Conservation (phyloP, 1,140 invertebrate genomes). For the Drosophila leontia region DNA sequence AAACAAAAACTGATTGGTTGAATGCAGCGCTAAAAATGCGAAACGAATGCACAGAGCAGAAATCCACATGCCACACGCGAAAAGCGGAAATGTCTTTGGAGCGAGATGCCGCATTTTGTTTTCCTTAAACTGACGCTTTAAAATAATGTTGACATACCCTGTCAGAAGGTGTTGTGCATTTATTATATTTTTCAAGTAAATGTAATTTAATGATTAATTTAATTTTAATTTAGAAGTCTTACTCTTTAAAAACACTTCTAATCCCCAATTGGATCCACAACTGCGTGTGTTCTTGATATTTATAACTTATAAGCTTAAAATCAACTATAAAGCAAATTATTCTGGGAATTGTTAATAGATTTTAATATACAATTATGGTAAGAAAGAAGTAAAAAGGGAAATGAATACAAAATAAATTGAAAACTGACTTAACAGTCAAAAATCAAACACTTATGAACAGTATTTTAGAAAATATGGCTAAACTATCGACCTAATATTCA, state of each 20-base stretch:
- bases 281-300: neutral
- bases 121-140: conserved; percentile 55
- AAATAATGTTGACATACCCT: conserved; percentile 35
- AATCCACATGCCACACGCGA: conserved; percentile 61
- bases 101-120: conserved; percentile 55
- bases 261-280: no score
- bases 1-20: conserved; percentile 25
- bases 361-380: neutral
- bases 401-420: neutral
- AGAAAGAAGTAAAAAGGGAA: neutral
- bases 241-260: neutral
- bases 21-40: conserved; percentile 54
- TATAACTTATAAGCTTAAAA: neutral
- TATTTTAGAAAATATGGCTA: neutral
- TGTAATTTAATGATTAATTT: neutral
- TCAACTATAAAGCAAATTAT: neutral
- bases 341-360: neutral
- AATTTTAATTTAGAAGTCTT: no score
- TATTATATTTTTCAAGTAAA: neutral
- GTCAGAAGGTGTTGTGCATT: neutral
- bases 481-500: neutral
- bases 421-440: neutral
- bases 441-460: neutral
- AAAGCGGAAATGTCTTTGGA: conserved; percentile 75
- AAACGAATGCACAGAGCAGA: conserved; percentile 55